Conservation (phyloP, 2,888 invertebrate species). For the Stratiomys singularior region DNA sequence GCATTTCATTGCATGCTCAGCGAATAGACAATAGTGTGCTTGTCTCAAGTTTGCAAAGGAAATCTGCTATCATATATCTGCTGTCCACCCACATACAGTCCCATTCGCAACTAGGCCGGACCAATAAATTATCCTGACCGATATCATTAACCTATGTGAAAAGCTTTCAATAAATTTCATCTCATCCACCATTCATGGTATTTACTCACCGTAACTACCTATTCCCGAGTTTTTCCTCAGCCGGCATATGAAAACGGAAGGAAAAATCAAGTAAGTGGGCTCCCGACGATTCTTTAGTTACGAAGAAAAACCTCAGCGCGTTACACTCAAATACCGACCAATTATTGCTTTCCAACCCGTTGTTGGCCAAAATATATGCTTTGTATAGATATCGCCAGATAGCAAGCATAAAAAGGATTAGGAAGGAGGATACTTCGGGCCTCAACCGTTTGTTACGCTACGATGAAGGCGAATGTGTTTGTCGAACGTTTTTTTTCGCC, state of each 20-base stretch:
- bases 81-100: constrained; percentile 1
- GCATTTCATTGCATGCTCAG: too few species aligned
- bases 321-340: constrained; percentile 20
- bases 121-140: not conserved
- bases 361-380: not conserved
- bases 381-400: not conserved
- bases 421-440: not conserved
- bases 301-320: not conserved
- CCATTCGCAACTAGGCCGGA: constrained; percentile 19
- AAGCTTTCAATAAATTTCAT: constrained; percentile 36
- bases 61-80: not conserved
- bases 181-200: constrained; percentile 18
- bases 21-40: too few species aligned
- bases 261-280: not conserved
- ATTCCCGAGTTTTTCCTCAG: not conserved
- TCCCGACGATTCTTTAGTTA: not conserved
- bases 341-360: not conserved
- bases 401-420: not conserved
- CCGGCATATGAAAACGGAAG: not conserved
- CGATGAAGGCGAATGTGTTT: not conserved
- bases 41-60: too few species aligned
- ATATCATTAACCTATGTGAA: constrained; percentile 24
- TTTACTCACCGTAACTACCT: constrained; percentile 22
- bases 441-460: constrained; percentile 13
- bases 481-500: not conserved